Base-by-base conservation (phyloP, 2,888 invertebrate genomes). In the Aplocera efformata region DNA sequence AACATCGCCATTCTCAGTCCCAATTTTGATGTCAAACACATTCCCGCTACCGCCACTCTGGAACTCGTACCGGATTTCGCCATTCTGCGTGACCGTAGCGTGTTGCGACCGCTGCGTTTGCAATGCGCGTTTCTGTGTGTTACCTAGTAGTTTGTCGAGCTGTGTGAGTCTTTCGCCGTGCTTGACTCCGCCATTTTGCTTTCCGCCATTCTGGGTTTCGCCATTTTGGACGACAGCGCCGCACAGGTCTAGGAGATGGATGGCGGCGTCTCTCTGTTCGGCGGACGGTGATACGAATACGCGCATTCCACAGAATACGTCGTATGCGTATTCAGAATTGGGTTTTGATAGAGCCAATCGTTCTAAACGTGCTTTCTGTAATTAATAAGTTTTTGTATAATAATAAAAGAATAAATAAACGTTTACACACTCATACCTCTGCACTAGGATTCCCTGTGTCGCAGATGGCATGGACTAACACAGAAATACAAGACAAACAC, bases 361-460 rank as follows among this genome's bases (percentile, higher is more conserved):
- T 56, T 85, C 84, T 0, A 79, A 63, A 7, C 81, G 73, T 1
- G 86, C 83, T 68, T 75, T 81, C 86, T 86, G 74, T 5, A 67
- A 72, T 17, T 10, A 40, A 25, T 22, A 42, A 7, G 3, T 26
- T 20, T 17, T 17, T 17, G 13, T 17, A 17, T 17, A 17, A 17
- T n/a, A 17, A 30, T 13, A 36, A 21, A 17, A n/a, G n/a, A n/a
- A n/a, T n/a, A n/a, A n/a, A n/a, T n/a, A n/a, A n/a, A n/a, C n/a
- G n/a, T n/a, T n/a, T n/a, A n/a, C n/a, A n/a, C n/a, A n/a, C n/a
- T n/a, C n/a, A n/a, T n/a, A n/a, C n/a, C n/a, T n/a, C n/a, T n/a
- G n/a, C n/a, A n/a, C n/a, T n/a, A n/a, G n/a, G n/a, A n/a, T n/a
- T n/a, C n/a, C n/a, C n/a, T n/a, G n/a, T n/a, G n/a, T n/a, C n/a